Percentiles rank a stretch among this genome's conserved stretches.
Evolutionary conservation across 2,113 vertebrate genomes (phyloP).

Genomic region (Setophaga coronata): DNA sequence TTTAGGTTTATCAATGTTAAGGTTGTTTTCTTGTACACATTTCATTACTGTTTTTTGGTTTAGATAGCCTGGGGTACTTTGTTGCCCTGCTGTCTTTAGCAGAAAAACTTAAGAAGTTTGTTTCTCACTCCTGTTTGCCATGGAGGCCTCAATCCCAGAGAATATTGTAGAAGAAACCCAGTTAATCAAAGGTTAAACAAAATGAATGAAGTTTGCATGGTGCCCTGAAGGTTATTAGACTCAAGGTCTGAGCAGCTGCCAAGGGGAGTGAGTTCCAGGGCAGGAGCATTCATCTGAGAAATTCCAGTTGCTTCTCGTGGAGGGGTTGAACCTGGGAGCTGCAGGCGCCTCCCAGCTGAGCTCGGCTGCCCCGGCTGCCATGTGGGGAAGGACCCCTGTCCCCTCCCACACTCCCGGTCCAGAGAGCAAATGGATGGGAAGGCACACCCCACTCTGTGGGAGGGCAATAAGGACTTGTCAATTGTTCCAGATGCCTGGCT

Average conservation of each 20-base stretch:
- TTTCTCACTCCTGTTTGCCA: not conserved
- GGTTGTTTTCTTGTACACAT: not conserved
- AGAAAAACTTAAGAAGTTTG: not conserved
- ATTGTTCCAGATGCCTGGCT: not conserved
- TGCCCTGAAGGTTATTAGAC: slow-evolving; percentile 38
- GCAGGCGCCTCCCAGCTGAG: not conserved
- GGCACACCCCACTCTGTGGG: not conserved
- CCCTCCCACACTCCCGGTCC: not conserved
- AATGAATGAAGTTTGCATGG: not conserved
- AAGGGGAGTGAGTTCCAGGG: not conserved
- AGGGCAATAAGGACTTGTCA: not conserved
- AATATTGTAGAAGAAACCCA: not conserved
- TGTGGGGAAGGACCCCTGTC: not conserved
- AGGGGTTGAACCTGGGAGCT: not conserved
- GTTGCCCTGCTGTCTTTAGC: not conserved
- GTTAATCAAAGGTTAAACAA: not conserved
- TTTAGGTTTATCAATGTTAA: not conserved
- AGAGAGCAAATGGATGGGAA: not conserved
- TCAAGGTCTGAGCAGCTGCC: slow-evolving; percentile 17
- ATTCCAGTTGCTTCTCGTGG: not conserved
- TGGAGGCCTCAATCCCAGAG: not conserved
- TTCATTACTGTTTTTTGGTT: not conserved
- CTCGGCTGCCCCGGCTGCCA: not conserved
- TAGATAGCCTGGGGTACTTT: not conserved
- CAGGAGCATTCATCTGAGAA: not conserved